Conservation (phyloP, 1,140 invertebrate genomes). For the Nephotettix cincticeps region DNA sequence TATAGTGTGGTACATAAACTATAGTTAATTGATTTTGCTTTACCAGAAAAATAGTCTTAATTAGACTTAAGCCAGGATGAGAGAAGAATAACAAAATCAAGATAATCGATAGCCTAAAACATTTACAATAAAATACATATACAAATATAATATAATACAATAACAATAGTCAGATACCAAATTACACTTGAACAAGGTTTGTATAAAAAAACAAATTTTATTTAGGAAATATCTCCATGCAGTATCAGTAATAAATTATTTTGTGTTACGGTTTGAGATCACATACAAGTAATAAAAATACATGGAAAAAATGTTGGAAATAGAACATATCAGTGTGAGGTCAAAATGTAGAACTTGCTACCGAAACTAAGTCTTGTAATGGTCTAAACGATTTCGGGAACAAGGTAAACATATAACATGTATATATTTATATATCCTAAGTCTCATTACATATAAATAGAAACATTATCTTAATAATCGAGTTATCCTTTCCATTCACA, state of each 20-base stretch:
- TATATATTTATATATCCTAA: slow-evolving; percentile 18
- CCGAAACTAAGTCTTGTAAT: neutral
- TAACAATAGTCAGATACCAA: slow-evolving; percentile 10
- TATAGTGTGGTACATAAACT: too few relatives aligned
- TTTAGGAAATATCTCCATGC: neutral
- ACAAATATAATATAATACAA: slow-evolving; percentile 13
- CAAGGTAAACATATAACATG: slow-evolving; percentile 15
- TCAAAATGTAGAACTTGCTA: neutral
- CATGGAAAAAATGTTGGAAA: too few relatives aligned
- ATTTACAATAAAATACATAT: slow-evolving; percentile 11
- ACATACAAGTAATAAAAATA: too few relatives aligned
- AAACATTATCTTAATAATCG: slow-evolving; percentile 11
- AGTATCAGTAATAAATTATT: neutral
- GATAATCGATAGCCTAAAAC: slow-evolving; percentile 1
- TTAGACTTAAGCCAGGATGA: too few relatives aligned
- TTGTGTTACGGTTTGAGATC: neutral
- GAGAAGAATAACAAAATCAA: too few relatives aligned
- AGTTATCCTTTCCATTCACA: neutral
- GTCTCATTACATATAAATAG: slow-evolving; percentile 18
- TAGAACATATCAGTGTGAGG: too few relatives aligned
- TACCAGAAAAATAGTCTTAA: too few relatives aligned
- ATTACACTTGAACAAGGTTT: neutral
- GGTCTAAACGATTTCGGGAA: neutral
- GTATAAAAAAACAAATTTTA: too few relatives aligned
- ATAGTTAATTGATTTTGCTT: too few relatives aligned